Base-by-base conservation (phyloP, 2,888 invertebrate genomes). In the Sialis fuliginosa region DNA sequence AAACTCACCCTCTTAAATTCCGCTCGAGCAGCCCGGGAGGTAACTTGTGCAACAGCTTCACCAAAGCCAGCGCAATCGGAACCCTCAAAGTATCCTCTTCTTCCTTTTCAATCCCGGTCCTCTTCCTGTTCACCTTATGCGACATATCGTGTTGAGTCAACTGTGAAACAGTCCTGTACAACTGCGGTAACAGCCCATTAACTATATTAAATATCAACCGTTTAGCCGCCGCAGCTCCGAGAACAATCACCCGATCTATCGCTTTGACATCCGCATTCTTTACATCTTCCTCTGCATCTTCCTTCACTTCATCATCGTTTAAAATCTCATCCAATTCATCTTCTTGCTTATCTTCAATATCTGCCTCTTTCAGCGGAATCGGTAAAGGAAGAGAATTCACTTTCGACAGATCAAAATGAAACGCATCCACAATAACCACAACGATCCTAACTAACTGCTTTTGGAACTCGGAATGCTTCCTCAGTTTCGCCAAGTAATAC, bases 11-110 rank as follows among this genome's bases (percentile, higher is more conserved):
- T 46, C 89, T 81, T 45, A 95, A 64, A 62, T 88, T 84, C 47
- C 75, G 67, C 39, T 83, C 77, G 46, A 95, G 62, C 49, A 87
- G 68, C 50, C 75, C 74, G 45, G 77, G 71, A 0, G 96, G 95
- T 42, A 97, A 66, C 54, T 83, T 80, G 58, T 93, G 89, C 52
- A 98, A 65, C 13, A 97, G 64, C 62, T 95, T 95, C 0, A 96
- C 88, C 47, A 93, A 74, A 1, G 97, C 93, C 47, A 96, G 65
- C 0, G 93, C 92, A 49, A 98, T 81, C 0, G 97, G 96, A 6
- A 96, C 86, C 43, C 90, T 72, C 51, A 87, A 68, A 55, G 93
- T 79, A 58, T 96, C 93, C 52, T 92, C 88, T 57, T 87, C 83
- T 60, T 96, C 93, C n/a, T 83, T 77, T 55, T 81, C 81, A 6